phyloP scores from a whole-genome alignment of 2,113 vertebrate genomes.

The Neodon shergylaensis region DNA sequence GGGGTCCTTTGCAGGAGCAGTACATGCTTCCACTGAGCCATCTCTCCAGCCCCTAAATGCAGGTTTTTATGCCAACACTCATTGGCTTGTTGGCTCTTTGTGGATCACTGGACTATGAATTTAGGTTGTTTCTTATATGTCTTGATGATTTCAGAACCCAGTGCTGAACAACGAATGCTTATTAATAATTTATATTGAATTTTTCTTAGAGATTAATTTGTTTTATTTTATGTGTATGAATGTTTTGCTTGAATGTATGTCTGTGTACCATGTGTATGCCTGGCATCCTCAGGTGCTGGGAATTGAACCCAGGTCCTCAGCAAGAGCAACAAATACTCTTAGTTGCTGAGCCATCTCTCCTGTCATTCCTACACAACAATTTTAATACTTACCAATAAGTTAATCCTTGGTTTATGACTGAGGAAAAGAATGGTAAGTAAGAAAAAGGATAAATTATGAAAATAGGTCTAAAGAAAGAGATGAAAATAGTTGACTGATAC shows the following conservation, averaged over 20 bases:
- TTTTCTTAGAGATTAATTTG: background rate
- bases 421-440: background rate
- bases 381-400: background rate
- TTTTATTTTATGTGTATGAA: background rate
- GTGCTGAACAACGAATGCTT: background rate
- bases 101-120: background rate
- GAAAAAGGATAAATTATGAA: too few relatives aligned
- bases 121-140: background rate
- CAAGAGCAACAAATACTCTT: background rate
- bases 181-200: background rate
- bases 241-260: background rate
- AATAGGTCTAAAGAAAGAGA: background rate
- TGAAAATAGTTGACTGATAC: too few relatives aligned
- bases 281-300: background rate
- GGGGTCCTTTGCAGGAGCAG: background rate
- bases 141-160: background rate
- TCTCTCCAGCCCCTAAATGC: too few relatives aligned
- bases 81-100: background rate
- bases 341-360: background rate
- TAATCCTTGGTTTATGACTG: background rate
- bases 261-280: background rate
- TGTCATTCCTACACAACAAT: background rate
- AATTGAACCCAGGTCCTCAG: background rate
- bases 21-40: background rate
- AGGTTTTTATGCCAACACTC: background rate